Percentiles rank a stretch among this genome's conserved stretches.
Conservation (phyloP, 2,797 vertebrate genomes). For the Schizopygopsis malacanthus region DNA sequence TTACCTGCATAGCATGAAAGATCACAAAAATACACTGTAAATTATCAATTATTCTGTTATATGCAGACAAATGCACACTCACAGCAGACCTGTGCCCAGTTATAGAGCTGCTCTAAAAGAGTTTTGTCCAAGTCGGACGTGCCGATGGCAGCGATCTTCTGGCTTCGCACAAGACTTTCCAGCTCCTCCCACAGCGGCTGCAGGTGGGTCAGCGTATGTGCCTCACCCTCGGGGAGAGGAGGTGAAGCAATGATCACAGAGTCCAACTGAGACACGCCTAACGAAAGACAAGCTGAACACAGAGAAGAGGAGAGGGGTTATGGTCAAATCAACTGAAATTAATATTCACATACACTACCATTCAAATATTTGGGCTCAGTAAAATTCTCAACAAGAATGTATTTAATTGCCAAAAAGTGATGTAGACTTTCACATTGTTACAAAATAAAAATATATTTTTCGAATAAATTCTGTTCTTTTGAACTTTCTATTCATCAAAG, state of each 20-base stretch:
- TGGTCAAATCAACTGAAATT: not conserved
- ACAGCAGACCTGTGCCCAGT: slow-evolving; percentile 90
- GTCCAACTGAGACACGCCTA: slow-evolving; percentile 93
- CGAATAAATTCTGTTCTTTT: not conserved
- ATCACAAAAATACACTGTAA: not conserved
- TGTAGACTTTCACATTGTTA: not conserved
- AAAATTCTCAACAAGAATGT: not conserved
- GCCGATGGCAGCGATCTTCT: slow-evolving; percentile 91
- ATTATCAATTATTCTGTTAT: not conserved
- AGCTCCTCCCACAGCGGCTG: slow-evolving; percentile 94
- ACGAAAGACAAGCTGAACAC: slow-evolving; percentile 83
- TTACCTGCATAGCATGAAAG: slow-evolving; percentile 80
- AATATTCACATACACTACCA: slow-evolving; percentile 1
- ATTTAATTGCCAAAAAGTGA: not conserved
- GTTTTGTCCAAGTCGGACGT: slow-evolving; percentile 97
- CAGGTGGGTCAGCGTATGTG: slow-evolving; percentile 85
- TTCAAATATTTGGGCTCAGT: not conserved
- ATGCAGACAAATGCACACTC: not conserved
- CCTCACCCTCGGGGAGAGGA: slow-evolving; percentile 81
- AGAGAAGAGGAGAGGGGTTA: not conserved
- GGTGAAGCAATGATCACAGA: slow-evolving; percentile 94
- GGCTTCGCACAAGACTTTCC: slow-evolving; percentile 87
- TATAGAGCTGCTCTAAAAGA: slow-evolving; percentile 92
- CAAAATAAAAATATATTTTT: not conserved
- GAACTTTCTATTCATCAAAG: not conserved